phyloP scores from a whole-genome alignment of 1,140 invertebrate genomes.

The Gonatopus flavifemur region DNA sequence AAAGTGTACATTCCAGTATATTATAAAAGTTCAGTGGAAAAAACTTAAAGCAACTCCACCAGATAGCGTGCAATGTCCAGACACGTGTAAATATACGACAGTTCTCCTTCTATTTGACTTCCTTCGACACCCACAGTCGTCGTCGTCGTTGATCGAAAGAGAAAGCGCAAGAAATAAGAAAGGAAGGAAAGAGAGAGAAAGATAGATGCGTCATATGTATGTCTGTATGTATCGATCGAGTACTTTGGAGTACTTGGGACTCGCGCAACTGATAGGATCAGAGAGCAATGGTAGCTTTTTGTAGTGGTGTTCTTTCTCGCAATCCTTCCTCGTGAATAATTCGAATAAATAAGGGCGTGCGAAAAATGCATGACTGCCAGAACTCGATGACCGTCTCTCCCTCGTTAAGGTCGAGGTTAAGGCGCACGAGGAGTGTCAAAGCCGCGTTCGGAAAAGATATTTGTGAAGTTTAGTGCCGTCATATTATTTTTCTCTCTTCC shows the following conservation, averaged over 20 bases:
- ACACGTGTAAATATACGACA: too few species aligned
- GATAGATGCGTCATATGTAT: neutral
- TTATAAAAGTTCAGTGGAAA: too few species aligned
- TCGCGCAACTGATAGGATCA: too few species aligned
- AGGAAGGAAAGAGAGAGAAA: neutral
- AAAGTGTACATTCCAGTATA: too few species aligned
- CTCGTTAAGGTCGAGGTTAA: constrained; percentile 21
- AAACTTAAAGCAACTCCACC: too few species aligned
- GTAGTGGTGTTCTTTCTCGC: constrained; percentile 11
- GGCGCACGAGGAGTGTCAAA: neutral
- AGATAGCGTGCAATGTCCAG: too few species aligned
- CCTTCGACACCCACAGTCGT: too few species aligned
- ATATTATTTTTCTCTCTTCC: neutral
- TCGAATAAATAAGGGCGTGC: constrained; percentile 22
- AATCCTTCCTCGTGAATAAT: constrained; percentile 9
- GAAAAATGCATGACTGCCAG: constrained; percentile 30
- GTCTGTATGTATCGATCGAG: constrained; percentile 23
- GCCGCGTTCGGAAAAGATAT: constrained; percentile 4
- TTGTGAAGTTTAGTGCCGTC: constrained; percentile 27
- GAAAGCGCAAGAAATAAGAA: neutral
- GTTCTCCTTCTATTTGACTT: too few species aligned
- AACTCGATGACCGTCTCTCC: constrained; percentile 17
- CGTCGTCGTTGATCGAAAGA: neutral
- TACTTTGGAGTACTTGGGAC: neutral
- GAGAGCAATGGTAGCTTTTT: constrained; percentile 29